Evolutionary conservation across 2,888 invertebrate species (phyloP).

Genomic region (Agrotis segetum): DNA sequence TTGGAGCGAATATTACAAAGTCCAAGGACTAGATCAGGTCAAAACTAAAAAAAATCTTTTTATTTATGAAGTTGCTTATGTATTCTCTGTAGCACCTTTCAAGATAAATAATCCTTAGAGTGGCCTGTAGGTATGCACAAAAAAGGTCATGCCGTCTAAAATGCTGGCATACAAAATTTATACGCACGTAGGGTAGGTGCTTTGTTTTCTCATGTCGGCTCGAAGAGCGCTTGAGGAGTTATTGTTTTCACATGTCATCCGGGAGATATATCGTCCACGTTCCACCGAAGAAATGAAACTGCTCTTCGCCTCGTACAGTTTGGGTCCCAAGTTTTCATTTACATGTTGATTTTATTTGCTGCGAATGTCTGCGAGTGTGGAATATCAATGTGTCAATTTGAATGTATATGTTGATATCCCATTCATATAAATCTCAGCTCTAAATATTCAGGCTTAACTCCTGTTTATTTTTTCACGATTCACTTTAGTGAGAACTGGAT

Average conservation of each 20-base stretch:
- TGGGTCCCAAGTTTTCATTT: conserved; percentile 65
- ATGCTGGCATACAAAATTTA: conserved; percentile 77
- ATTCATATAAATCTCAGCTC: conserved; percentile 67
- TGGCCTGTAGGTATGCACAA: conserved; percentile 61
- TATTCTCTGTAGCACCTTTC: conserved; percentile 54
- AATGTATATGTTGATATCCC: conserved; percentile 66
- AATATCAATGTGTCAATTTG: conserved; percentile 71
- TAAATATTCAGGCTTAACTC: conserved; percentile 67
- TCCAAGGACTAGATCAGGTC: conserved; percentile 32
- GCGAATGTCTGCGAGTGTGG: conserved; percentile 54
- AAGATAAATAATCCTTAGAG: conserved; percentile 69
- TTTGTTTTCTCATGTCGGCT: conserved; percentile 76
- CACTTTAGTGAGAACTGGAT: conserved; percentile 39
- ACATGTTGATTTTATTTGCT: conserved; percentile 68
- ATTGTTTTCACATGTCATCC: conserved; percentile 83
- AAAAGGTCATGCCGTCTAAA: conserved; percentile 75
- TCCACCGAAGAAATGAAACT: conserved; percentile 75
- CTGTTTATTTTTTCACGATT: conserved; percentile 59
- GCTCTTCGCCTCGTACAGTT: conserved; percentile 57
- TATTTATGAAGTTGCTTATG: conserved; percentile 39
- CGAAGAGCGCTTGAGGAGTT: conserved; percentile 75
- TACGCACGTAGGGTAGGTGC: conserved; percentile 67
- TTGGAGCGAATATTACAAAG: conserved; percentile 17
- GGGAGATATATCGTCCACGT: conserved; percentile 79
- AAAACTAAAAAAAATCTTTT: conserved; percentile 53